Evolutionary conservation across 2,888 invertebrate species (phyloP).

Genomic region (Erebia ligea): DNA sequence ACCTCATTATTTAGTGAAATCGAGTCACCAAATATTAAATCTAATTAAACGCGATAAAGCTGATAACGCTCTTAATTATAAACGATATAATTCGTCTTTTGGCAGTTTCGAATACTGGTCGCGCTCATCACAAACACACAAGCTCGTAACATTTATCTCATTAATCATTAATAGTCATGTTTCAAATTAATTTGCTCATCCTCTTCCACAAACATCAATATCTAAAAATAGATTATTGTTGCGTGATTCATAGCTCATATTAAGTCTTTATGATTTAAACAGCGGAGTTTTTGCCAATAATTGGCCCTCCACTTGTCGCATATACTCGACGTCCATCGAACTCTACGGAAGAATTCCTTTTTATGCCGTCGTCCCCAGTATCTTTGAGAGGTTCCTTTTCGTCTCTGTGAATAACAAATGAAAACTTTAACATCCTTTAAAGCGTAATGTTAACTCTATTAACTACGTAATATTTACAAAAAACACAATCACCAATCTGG

Average conservation of each 20-base stretch:
- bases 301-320: constrained; percentile 91
- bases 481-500: constrained; percentile 37
- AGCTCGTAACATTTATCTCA: constrained; percentile 49
- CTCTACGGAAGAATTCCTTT: constrained; percentile 90
- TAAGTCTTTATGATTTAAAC: constrained; percentile 78
- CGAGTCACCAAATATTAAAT: constrained; percentile 23
- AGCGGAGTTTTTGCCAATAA: constrained; percentile 95
- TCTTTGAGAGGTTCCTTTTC: constrained; percentile 92
- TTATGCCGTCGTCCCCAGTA: constrained; percentile 86
- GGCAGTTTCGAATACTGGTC: constrained; percentile 77
- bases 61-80: constrained; percentile 57
- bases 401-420: constrained; percentile 77
- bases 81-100: constrained; percentile 62
- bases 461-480: constrained; percentile 17
- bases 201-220: background rate
- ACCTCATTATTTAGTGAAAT: constrained; percentile 11
- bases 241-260: background rate
- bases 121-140: constrained; percentile 74
- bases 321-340: constrained; percentile 92
- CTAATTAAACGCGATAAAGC: constrained; percentile 47
- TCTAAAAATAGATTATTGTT: constrained; percentile 6
- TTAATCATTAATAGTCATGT: constrained; percentile 18
- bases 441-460: background rate
- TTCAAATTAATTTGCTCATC: constrained; percentile 7
- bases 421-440: constrained; percentile 4